Conservation (phyloP, 2,888 invertebrate species). For the Eulithis testata region DNA sequence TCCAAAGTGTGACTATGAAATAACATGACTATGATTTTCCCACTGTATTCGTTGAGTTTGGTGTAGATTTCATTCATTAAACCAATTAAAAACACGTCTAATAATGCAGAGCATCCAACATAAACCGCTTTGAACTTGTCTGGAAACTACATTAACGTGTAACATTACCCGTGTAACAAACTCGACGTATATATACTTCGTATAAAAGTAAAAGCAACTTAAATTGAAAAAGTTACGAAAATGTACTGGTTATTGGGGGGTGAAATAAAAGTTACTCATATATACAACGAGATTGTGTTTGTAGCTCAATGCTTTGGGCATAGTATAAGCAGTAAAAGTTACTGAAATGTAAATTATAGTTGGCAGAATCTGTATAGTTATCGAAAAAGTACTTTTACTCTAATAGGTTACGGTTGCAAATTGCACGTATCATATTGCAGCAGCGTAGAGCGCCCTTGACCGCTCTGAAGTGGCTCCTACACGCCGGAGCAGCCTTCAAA, state of each 20-base stretch:
- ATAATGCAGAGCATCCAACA: background rate
- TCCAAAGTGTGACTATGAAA: background rate
- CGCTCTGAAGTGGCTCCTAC: conserved; percentile 45
- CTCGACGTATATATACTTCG: conserved; percentile 3
- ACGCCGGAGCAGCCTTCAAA: conserved; percentile 49
- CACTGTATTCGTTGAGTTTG: background rate
- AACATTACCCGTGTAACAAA: conserved; percentile 20
- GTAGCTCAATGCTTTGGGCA: too few relatives aligned
- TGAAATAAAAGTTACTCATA: background rate
- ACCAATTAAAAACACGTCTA: conserved; percentile 6
- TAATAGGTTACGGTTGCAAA: conserved; percentile 37
- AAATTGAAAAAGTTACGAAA: conserved; percentile 16
- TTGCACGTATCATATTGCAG: conserved; percentile 44
- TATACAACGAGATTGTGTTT: background rate
- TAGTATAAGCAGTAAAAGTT: too few relatives aligned
- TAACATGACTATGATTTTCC: background rate
- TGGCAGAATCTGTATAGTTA: background rate
- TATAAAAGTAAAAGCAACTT: conserved; percentile 7
- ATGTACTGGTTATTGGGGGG: background rate
- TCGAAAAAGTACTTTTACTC: background rate
- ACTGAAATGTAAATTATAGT: too few relatives aligned
- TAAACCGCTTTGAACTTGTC: conserved; percentile 4
- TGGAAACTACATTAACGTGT: conserved; percentile 18
- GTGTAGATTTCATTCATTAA: conserved; percentile 16
- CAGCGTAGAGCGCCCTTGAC: conserved; percentile 61